These are phyloP conservation scores for Microhierax caerulescens DNA, from an alignment of 2,797 vertebrate genomes.

Conservation along the genomic window DNA sequence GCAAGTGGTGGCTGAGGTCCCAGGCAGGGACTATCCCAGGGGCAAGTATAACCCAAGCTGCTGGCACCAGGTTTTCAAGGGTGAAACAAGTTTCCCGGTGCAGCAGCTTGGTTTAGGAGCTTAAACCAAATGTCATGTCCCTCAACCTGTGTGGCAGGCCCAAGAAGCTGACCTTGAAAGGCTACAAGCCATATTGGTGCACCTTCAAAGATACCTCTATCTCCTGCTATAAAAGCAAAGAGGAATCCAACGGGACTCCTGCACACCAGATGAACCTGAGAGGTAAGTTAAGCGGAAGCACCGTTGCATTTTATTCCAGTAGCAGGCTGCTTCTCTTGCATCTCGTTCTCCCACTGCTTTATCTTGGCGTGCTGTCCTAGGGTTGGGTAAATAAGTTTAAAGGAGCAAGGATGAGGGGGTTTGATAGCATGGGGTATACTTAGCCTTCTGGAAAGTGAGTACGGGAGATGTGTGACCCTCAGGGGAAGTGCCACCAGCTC, in stretches of 20 bases:
- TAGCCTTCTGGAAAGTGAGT: background rate
- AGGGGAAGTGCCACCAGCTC: background rate
- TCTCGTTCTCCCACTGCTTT: background rate
- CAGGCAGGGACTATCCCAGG: accelerated
- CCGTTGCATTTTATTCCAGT: background rate
- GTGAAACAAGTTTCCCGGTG: background rate
- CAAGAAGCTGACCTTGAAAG: conserved; percentile 98
- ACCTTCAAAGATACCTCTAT: conserved; percentile 99
- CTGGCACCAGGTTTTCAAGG: background rate
- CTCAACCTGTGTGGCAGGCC: conserved; percentile 78
- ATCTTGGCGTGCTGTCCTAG: accelerated
- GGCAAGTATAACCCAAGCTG: background rate
- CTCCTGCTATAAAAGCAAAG: conserved; percentile 97
- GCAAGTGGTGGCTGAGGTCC: background rate
- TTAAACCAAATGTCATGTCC: background rate
- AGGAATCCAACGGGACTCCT: conserved; percentile 92
- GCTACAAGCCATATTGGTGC: conserved; percentile 98
- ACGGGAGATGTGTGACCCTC: accelerated
- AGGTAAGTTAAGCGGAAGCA: conserved; percentile 74
- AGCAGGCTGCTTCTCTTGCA: background rate
- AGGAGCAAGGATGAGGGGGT: background rate
- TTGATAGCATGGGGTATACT: background rate
- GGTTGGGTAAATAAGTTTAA: background rate
- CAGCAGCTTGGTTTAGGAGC: background rate
- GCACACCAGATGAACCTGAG: conserved; percentile 96